Percentiles rank a stretch among this genome's conserved stretches.
These are phyloP conservation scores for Cyclina sinensis DNA, from an alignment of 1,140 invertebrate species.

Conservation along the genomic window DNA sequence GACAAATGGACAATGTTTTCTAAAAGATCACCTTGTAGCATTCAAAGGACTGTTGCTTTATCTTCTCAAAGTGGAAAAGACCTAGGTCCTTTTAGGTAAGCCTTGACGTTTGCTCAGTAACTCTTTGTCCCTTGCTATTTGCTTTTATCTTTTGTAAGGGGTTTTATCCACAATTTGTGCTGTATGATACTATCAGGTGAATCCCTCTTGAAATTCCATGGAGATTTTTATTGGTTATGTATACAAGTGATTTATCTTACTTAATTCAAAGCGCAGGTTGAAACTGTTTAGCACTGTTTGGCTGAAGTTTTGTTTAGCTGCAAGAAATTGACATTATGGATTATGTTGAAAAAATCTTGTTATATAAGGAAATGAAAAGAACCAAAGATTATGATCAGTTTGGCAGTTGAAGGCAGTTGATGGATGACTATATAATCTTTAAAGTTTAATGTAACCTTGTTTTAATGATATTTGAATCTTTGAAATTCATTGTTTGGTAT, in stretches of 20 bases:
- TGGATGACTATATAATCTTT: too few species aligned
- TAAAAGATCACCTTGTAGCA: slow-evolving; percentile 6
- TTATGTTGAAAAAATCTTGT: background rate
- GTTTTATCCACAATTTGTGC: background rate
- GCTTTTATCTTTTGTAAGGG: background rate
- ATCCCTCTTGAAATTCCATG: background rate
- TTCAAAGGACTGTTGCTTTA: background rate
- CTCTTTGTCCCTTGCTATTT: background rate
- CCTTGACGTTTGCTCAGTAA: background rate
- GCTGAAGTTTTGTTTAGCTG: background rate
- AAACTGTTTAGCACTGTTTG: background rate
- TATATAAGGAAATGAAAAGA: background rate
- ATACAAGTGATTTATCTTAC: background rate
- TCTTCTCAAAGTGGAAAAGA: background rate
- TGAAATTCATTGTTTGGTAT: too few species aligned
- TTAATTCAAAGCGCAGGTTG: background rate
- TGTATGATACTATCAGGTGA: background rate
- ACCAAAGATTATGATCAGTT: too few species aligned
- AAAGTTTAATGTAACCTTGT: too few species aligned
- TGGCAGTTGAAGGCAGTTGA: too few species aligned
- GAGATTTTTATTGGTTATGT: background rate
- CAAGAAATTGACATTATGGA: background rate
- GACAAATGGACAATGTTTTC: background rate
- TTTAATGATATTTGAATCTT: too few species aligned
- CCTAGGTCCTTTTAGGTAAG: background rate